Evolutionary conservation across 2,113 vertebrate species (phyloP).

Genomic region (Caranx ignobilis): DNA sequence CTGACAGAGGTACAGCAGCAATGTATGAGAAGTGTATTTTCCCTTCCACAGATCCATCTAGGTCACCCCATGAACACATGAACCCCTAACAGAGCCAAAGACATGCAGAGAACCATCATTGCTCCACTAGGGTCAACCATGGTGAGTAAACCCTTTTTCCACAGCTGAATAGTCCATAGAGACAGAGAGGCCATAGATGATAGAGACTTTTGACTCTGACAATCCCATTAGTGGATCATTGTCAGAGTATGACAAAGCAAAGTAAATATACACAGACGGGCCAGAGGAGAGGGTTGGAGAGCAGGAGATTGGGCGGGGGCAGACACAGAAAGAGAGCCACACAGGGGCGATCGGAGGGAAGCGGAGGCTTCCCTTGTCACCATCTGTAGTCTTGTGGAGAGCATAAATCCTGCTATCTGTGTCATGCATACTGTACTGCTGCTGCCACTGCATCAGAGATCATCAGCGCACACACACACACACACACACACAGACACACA

Average conservation of each 20-base stretch:
- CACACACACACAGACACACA: conserved; percentile 3
- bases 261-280: conserved; percentile 62
- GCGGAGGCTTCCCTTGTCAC: conserved; percentile 71
- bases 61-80: not conserved
- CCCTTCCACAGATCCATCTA: not conserved
- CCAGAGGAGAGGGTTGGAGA: conserved; percentile 40
- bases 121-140: not conserved
- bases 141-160: conserved; percentile 21
- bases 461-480: conserved; percentile 49
- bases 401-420: conserved; percentile 77
- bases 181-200: conserved; percentile 39
- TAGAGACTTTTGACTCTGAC: conserved; percentile 59
- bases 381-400: conserved; percentile 69
- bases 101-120: not conserved
- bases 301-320: conserved; percentile 27
- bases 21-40: not conserved
- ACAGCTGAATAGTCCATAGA: conserved; percentile 16
- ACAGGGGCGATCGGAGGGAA: conserved; percentile 43
- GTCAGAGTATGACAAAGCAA: conserved; percentile 61
- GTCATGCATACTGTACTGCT: conserved; percentile 73
- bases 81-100: not conserved
- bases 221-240: conserved; percentile 64
- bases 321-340: conserved; percentile 27
- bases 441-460: conserved; percentile 67
- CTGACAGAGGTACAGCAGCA: not conserved